Base-by-base conservation (phyloP, 2,113 vertebrate species). In the Leptosomus discolor region DNA sequence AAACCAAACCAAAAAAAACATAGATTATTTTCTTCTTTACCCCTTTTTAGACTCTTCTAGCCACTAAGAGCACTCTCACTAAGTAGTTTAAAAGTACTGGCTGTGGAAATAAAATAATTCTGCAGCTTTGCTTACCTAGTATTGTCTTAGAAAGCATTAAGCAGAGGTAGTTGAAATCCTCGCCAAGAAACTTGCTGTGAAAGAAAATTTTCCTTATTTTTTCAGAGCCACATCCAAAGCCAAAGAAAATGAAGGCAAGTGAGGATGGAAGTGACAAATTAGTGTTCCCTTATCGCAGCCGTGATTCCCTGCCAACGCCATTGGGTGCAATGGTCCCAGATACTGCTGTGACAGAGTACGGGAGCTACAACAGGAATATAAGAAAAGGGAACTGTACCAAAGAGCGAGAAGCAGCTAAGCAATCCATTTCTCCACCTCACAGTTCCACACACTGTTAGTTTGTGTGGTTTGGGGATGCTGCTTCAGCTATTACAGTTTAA, bases 1-100 rank as follows among this genome's bases (percentile, higher is more conserved):
- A 46, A 85, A 20, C 0, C 6, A 46, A 85, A 14, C 4, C 0
- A 14, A 22, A 71, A 32, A 34, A 29, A 5, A 2, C 7, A 1
- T 10, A 37, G 16, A 32, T 48, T 2, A 34, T 48, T 70, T 88
- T 58, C 51, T 27, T 43, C 60, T 63, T 71, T 20, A 36, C 5
- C 6, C 13, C 12, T 68, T 84, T 82, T 45, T 14, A 76, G 39
- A 39, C 8, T 26, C 29, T 75, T 71, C 51, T 60, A 87, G 23
- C 18, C 29, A 29, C 51, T 58, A 75, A 54, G 34, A 74, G 16
- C 32, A 43, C 68, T 75, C 34, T 69, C 43, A 54, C 17, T 32
- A 34, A 80, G 73, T 26, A 81, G 56, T 58, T 63, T 93, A 46
- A 84, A 74, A 90, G 85, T 63, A 34, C 15, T 64, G 56, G 43